Evolutionary conservation across 2,797 vertebrate genomes (phyloP), one percentile per base, ranked within the genome.

Genomic region (Semotilus atromaculatus): DNA sequence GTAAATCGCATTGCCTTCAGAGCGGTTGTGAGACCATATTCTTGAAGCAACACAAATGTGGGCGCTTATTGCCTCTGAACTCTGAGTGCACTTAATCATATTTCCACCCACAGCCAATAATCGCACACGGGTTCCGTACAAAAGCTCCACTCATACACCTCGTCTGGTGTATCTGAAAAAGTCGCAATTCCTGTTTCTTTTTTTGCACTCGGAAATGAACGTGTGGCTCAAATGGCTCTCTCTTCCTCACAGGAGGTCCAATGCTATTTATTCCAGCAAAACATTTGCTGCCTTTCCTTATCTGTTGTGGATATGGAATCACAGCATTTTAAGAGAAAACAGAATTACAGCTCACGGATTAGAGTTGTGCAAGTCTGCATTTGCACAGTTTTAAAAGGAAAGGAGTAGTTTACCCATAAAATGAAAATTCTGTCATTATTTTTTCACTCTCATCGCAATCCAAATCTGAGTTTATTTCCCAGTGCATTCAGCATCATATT

Each of bases 211-310:
- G 77, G 86, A 89, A 90, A 92, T 87, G 29, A 83, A 71, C 71
- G 40, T 81, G 76, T 60, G 84, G 77, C 89, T 87, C 91, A 87
- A 90, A 89, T 82, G 84, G 84, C 86, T 91, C 91, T 92, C 80
- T 77, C 75, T 76, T 86, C 86, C 85, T 66, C 84, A 72, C 77
- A 88, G 76, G 80, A 90, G 88, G 86, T 90, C 88, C 88, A 71
- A 90, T 84, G 80, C 83, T 90, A 87, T 88, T 85, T 90, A 91
- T 91, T 91, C 89, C 87, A 88, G 89, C 88, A 88, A 92, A 94
- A 93, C 90, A 90, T 92, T 91, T 91, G 86, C 91, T 89, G 87
- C 89, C 88, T 91, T 87, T 90, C 85, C 74, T 40, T 79, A 84
- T 88, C 88, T 60, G 71, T 66, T 70, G 53, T 88, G 87, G 84